phyloP scores from a whole-genome alignment of 2,113 vertebrate genomes.

The Pedionomus torquatus region DNA sequence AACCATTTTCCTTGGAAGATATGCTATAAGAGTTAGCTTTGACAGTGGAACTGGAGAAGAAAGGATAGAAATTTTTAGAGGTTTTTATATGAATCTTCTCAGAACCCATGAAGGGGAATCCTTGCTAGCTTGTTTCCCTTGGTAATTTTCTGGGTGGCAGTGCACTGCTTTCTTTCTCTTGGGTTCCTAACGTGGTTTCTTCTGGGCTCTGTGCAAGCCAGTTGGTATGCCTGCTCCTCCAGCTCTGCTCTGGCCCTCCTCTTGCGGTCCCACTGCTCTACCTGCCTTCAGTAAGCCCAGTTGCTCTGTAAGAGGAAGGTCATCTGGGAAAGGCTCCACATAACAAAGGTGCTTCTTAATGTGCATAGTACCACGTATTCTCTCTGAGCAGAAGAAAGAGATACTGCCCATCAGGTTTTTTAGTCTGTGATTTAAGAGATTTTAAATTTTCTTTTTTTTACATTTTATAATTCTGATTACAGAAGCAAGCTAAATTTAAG shows the following conservation, averaged over 20 bases:
- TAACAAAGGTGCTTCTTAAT: neutral
- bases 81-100: neutral
- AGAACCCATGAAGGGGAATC: neutral
- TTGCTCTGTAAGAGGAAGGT: neutral
- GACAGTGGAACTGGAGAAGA: neutral
- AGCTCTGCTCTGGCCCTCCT: neutral
- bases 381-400: neutral
- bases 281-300: neutral
- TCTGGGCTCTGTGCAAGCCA: neutral
- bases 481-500: neutral
- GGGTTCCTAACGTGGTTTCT: neutral
- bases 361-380: accelerated
- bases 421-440: neutral
- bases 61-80: neutral
- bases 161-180: neutral
- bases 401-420: neutral
- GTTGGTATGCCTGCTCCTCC: neutral
- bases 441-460: neutral
- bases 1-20: neutral
- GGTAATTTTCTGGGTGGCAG: neutral
- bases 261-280: neutral
- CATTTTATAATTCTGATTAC: neutral
- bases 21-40: neutral
- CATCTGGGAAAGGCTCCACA: neutral
- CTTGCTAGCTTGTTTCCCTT: neutral